Conservation (phyloP, 2,888 invertebrate species). For the Panzeria rudis region DNA sequence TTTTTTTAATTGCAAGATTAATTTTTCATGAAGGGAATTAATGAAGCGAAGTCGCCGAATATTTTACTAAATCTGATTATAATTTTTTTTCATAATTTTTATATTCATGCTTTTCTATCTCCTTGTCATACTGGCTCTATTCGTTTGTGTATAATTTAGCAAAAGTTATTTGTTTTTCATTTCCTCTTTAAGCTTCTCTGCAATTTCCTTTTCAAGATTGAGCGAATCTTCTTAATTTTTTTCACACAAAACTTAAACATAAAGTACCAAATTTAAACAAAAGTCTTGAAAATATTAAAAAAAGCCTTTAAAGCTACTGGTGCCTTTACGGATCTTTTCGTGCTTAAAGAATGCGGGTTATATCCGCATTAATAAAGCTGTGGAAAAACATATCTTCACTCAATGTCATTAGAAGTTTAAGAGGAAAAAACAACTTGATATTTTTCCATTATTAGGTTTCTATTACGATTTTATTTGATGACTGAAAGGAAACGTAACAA, state of each 20-base stretch:
- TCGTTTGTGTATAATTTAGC: neutral
- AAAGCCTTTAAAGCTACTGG: neutral
- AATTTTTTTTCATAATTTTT: no score
- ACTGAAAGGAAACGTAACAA: neutral
- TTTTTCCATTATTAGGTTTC: conserved; percentile 6
- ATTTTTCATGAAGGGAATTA: no score
- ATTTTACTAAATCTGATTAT: no score
- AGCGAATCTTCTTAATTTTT: neutral
- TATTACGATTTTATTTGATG: neutral
- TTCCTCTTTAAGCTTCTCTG: neutral
- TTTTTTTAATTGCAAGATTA: no score
- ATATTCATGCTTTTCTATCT: no score
- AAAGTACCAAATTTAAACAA: conserved; percentile 10
- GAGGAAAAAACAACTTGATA: neutral
- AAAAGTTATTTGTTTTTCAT: conserved; percentile 8
- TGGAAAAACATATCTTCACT: neutral
- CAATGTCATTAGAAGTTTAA: conserved; percentile 12
- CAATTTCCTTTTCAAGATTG: neutral
- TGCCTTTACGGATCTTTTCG: neutral
- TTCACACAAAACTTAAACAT: conserved; percentile 5
- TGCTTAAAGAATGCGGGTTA: conserved; percentile 11
- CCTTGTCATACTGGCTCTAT: no score
- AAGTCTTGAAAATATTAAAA: neutral
- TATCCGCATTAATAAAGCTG: conserved; percentile 13
- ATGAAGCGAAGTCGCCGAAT: no score